phyloP scores from a whole-genome alignment of 1,140 invertebrate genomes.

The Drosophila subobscura region DNA sequence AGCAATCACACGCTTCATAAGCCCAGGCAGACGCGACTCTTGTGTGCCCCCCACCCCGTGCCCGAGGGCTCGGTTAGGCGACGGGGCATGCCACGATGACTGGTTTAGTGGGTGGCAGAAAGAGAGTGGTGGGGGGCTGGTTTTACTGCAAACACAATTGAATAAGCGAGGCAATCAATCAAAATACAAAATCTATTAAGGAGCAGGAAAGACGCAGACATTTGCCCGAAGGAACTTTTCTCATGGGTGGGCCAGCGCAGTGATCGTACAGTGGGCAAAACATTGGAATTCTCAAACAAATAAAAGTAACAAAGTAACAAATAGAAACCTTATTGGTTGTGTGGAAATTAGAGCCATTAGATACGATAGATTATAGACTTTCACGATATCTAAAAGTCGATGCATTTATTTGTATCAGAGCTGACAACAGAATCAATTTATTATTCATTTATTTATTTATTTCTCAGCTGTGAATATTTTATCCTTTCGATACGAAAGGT shows the following conservation, averaged over 20 bases:
- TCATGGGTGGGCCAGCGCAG: neutral
- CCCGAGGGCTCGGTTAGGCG: neutral
- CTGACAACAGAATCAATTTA: no score
- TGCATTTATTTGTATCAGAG: no score
- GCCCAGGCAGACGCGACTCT: slow-evolving; percentile 68
- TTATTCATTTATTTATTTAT: no score
- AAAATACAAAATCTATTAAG: slow-evolving; percentile 82
- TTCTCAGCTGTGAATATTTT: no score
- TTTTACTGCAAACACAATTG: slow-evolving; percentile 64
- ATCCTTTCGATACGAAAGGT: no score
- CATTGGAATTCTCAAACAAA: neutral
- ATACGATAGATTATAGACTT: no score
- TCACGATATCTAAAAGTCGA: no score
- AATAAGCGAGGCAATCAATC: slow-evolving; percentile 82
- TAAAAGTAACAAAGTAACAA: neutral
- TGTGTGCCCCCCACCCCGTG: neutral
- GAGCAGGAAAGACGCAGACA: slow-evolving; percentile 48
- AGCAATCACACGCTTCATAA: slow-evolving; percentile 81
- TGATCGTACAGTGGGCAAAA: slow-evolving; percentile 32
- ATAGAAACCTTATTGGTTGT: no score
- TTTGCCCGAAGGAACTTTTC: slow-evolving; percentile 53
- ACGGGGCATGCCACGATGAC: slow-evolving; percentile 1
- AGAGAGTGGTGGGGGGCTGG: neutral
- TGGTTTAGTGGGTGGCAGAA: slow-evolving; percentile 29
- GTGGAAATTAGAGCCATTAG: no score